Percentiles rank a stretch among this genome's conserved stretches.
phyloP scores from a whole-genome alignment of 92 coral and sea anemone genomes.

The Palythoa heliodiscus region DNA sequence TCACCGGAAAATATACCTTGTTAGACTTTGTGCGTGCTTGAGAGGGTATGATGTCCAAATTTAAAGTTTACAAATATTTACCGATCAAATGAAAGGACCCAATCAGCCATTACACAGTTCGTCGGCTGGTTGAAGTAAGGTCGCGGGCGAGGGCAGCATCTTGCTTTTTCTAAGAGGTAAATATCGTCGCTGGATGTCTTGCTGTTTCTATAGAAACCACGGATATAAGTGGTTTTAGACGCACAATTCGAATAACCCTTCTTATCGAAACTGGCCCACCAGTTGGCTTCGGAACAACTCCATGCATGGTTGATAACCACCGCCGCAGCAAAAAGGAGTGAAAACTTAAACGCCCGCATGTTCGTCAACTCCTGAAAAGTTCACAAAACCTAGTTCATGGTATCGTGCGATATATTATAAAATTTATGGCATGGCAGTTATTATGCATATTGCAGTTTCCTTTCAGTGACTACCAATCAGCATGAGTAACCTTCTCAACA shows the following conservation, averaged over 20 bases:
- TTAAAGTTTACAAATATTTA: neutral
- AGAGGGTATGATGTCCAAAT: too few relatives aligned
- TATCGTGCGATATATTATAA: too few relatives aligned
- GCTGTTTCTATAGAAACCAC: slow-evolving; percentile 57
- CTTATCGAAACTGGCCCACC: slow-evolving; percentile 58
- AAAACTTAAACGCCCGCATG: too few relatives aligned
- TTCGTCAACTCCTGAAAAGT: too few relatives aligned
- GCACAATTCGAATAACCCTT: slow-evolving; percentile 53
- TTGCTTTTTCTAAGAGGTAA: slow-evolving; percentile 47
- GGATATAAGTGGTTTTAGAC: slow-evolving; percentile 40
- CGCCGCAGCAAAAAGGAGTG: too few relatives aligned
- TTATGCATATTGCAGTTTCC: too few relatives aligned
- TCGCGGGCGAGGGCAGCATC: slow-evolving; percentile 56
- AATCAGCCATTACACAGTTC: slow-evolving; percentile 54
- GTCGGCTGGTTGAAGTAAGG: slow-evolving; percentile 54
- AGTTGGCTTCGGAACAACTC: slow-evolving; percentile 41
- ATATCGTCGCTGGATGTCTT: slow-evolving; percentile 30
- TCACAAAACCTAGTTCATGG: too few relatives aligned
- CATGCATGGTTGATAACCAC: neutral
- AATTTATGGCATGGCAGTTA: too few relatives aligned
- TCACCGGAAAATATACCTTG: too few relatives aligned
- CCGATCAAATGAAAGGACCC: slow-evolving; percentile 59
- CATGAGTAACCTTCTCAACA: too few relatives aligned
- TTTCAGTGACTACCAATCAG: too few relatives aligned
- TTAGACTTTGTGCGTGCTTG: too few relatives aligned